Percentiles rank a stretch among this genome's conserved stretches.
Evolutionary conservation across 2,888 invertebrate genomes (phyloP).

Genomic region (Leucophenga montana): DNA sequence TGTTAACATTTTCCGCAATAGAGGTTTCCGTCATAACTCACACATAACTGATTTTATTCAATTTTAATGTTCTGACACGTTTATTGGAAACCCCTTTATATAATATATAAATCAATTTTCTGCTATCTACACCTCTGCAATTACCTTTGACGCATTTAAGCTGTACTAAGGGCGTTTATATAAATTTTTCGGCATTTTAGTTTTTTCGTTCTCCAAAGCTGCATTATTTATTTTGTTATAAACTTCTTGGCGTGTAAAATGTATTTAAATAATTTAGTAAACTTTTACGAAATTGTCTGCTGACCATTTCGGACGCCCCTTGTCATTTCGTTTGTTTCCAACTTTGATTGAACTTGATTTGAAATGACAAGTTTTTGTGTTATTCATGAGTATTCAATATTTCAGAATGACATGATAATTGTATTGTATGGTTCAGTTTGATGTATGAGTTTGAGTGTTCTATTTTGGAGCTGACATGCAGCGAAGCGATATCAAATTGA

Average conservation of each 20-base stretch:
- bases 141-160: slow-evolving; percentile 28
- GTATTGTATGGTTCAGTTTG: neutral
- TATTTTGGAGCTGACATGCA: neutral
- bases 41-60: too few relatives aligned
- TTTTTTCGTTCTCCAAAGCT: slow-evolving; percentile 7
- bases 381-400: neutral
- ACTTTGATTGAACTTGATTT: slow-evolving; percentile 36
- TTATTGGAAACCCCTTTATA: too few relatives aligned
- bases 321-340: slow-evolving; percentile 21
- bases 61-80: too few relatives aligned
- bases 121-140: slow-evolving; percentile 26
- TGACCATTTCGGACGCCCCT: neutral
- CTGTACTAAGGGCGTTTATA: slow-evolving; percentile 35
- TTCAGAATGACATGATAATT: slow-evolving; percentile 24
- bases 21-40: too few relatives aligned
- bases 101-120: slow-evolving; percentile 59
- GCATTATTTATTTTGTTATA: too few relatives aligned
- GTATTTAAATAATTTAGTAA: slow-evolving; percentile 12
- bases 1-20: too few relatives aligned
- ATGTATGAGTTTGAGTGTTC: slow-evolving; percentile 6
- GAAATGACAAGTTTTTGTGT: slow-evolving; percentile 38
- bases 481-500: slow-evolving; percentile 7
- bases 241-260: slow-evolving; percentile 22
- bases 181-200: slow-evolving; percentile 47
- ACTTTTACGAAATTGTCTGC: slow-evolving; percentile 12